Conservation (phyloP, 2,888 invertebrate genomes). For the Suillia variegata region DNA sequence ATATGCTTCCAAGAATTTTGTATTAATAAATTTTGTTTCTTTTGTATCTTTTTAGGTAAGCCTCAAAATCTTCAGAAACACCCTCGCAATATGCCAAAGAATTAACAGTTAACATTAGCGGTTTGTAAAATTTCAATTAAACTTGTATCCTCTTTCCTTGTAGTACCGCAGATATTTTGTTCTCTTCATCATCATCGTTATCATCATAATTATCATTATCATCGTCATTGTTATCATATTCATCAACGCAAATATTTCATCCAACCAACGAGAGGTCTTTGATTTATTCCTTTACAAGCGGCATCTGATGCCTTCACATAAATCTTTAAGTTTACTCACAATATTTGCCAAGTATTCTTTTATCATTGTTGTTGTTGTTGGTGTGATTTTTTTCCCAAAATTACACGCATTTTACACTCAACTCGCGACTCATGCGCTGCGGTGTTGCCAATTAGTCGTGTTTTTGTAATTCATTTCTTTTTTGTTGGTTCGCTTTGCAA, state of each 20-base stretch:
- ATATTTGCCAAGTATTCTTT: neutral
- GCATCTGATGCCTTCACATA: conserved; percentile 19
- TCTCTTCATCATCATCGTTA: neutral
- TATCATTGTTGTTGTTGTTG: neutral
- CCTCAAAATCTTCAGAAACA: no score
- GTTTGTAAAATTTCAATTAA: conserved; percentile 3
- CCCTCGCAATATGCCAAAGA: no score
- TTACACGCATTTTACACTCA: neutral
- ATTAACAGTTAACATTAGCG: no score
- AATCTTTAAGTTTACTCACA: conserved; percentile 20
- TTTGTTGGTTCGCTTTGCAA: no score
- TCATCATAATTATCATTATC: no score
- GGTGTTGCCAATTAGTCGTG: neutral
- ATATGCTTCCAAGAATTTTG: no score
- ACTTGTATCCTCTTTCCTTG: neutral
- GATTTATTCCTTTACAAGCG: conserved; percentile 21
- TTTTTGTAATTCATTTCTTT: no score
- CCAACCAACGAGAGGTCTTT: neutral
- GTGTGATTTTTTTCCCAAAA: neutral
- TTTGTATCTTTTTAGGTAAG: no score
- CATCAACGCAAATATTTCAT: neutral
- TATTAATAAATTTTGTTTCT: no score
- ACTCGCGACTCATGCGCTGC: neutral
- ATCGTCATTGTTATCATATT: no score
- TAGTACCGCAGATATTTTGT: neutral